Percentiles rank a stretch among this genome's conserved stretches.
Evolutionary conservation across 2,113 vertebrate genomes (phyloP).

Genomic region (Patagioenas fasciata): DNA sequence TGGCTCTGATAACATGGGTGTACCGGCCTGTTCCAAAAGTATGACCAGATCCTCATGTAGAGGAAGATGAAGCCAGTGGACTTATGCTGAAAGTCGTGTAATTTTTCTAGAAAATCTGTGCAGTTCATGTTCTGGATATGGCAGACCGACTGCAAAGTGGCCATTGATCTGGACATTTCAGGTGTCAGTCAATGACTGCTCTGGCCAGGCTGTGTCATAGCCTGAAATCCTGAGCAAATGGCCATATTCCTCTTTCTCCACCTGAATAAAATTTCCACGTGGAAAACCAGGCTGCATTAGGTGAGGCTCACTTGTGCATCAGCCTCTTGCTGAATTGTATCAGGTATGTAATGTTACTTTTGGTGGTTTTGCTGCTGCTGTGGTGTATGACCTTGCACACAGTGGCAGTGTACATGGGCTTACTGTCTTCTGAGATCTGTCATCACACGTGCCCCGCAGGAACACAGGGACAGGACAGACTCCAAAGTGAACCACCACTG

Average conservation of each 20-base stretch:
- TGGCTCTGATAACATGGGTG: neutral
- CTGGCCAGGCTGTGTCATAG: neutral
- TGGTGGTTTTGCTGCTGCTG: neutral
- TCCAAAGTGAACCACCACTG: neutral
- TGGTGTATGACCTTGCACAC: neutral
- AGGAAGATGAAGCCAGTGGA: neutral
- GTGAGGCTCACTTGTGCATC: neutral
- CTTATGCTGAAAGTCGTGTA: neutral
- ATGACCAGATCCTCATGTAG: neutral
- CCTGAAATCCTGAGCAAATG: neutral
- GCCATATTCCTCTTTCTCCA: neutral
- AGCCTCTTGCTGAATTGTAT: neutral
- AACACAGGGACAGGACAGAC: neutral
- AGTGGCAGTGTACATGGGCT: accelerated
- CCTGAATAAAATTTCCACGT: neutral
- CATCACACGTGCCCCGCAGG: neutral
- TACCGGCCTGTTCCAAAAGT: neutral
- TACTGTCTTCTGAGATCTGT: neutral
- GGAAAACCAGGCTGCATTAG: neutral
- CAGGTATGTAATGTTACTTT: neutral
- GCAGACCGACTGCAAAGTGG: neutral
- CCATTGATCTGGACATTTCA: neutral
- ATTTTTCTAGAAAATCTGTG: neutral
- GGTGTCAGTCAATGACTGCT: neutral
- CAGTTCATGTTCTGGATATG: neutral